Evolutionary conservation across 1,140 invertebrate species (phyloP).

Genomic region (Drosophila suzukii): DNA sequence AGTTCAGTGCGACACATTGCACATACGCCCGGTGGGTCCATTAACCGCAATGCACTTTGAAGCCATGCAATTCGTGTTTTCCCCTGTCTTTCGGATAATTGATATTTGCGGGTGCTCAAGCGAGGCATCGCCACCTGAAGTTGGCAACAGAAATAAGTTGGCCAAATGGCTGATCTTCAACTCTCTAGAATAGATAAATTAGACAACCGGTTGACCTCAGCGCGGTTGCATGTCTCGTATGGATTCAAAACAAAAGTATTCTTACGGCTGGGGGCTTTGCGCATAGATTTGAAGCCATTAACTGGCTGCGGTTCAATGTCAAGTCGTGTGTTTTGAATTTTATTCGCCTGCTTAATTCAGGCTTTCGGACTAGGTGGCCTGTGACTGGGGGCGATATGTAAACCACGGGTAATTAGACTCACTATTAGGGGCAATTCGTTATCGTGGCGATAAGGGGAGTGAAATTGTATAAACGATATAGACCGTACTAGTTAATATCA

Average conservation of each 20-base stretch:
- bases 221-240: slow-evolving; percentile 62
- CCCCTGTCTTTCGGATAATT: neutral
- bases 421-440: neutral
- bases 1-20: slow-evolving; percentile 11
- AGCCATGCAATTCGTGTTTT: neutral
- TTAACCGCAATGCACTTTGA: slow-evolving; percentile 1
- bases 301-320: slow-evolving; percentile 63
- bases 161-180: slow-evolving; percentile 27
- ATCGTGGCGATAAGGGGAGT: neutral
- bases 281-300: slow-evolving; percentile 52
- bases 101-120: neutral
- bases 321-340: slow-evolving; percentile 51
- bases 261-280: slow-evolving; percentile 48
- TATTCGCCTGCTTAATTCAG: slow-evolving; percentile 34
- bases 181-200: slow-evolving; percentile 56
- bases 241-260: slow-evolving; percentile 65
- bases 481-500: slow-evolving; percentile 1
- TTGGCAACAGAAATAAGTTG: slow-evolving; percentile 9
- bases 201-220: slow-evolving; percentile 77
- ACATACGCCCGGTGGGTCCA: slow-evolving; percentile 8
- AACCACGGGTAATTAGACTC: neutral
- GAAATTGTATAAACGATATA: slow-evolving; percentile 1
- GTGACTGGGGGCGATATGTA: slow-evolving; percentile 2
- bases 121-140: neutral
- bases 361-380: slow-evolving; percentile 6